Evolutionary conservation across 2,888 invertebrate species (phyloP).

Genomic region (Carpatolechia fugitivella): DNA sequence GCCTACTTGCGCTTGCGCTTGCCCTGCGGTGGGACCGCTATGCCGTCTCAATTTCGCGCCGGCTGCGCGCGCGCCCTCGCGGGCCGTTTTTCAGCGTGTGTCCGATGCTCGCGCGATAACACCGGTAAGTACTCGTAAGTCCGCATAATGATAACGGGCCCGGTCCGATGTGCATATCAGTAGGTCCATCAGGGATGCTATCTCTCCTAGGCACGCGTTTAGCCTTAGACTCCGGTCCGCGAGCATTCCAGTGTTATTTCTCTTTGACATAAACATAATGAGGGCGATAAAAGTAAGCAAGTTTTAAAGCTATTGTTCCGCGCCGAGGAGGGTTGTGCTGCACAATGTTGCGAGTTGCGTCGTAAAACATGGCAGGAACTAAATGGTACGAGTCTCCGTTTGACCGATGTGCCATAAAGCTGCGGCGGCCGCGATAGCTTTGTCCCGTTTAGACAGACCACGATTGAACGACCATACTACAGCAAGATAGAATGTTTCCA

Average conservation of each 20-base stretch:
- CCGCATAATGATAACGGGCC: constrained; percentile 44
- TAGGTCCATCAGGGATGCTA: constrained; percentile 39
- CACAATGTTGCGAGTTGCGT: constrained; percentile 34
- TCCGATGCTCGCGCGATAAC: constrained; percentile 42
- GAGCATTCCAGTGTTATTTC: constrained; percentile 38
- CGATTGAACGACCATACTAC: constrained; percentile 42
- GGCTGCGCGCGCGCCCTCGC: constrained; percentile 27
- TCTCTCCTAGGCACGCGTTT: constrained; percentile 36
- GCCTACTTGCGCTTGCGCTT: constrained; percentile 49
- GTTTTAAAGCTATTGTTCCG: constrained; percentile 48
- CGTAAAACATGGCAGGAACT: constrained; percentile 64
- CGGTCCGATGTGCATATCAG: constrained; percentile 37
- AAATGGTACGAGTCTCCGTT: constrained; percentile 56
- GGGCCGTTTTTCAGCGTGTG: constrained; percentile 46
- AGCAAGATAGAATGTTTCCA: constrained; percentile 46
- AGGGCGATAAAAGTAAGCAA: constrained; percentile 39
- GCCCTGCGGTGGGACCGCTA: constrained; percentile 59
- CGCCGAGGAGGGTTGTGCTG: too few relatives aligned
- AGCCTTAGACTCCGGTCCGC: constrained; percentile 23
- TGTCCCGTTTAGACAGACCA: constrained; percentile 38
- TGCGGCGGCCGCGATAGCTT: constrained; percentile 32
- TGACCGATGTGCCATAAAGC: constrained; percentile 63
- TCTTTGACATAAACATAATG: constrained; percentile 34
- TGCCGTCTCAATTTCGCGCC: constrained; percentile 43
- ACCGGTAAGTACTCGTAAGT: constrained; percentile 27